phyloP scores from a whole-genome alignment of 1,140 invertebrate genomes.

The Cyphomyrmex costatus region DNA sequence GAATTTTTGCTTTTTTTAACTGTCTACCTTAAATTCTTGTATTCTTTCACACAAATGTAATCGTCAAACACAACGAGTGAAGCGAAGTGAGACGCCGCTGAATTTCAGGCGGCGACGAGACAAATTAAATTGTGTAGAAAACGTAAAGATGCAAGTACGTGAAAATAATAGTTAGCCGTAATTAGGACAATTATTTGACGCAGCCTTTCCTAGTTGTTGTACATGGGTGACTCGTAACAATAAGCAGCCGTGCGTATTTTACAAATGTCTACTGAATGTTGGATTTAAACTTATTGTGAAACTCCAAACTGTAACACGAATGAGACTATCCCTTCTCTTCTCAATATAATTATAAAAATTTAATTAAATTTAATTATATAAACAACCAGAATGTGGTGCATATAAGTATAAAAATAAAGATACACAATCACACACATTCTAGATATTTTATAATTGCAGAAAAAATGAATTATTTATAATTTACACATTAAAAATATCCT shows the following conservation, averaged over 20 bases:
- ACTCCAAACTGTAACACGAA: not conserved
- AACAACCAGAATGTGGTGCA: not conserved
- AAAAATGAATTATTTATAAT: not conserved
- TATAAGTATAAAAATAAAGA: not conserved
- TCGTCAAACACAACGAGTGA: constrained; percentile 8
- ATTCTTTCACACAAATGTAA: not conserved
- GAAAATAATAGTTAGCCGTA: constrained; percentile 23
- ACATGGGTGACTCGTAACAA: constrained; percentile 33
- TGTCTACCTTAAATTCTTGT: constrained; percentile 1
- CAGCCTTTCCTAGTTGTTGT: constrained; percentile 41
- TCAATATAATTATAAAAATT: not conserved
- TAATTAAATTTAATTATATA: too few species aligned
- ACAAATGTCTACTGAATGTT: not conserved
- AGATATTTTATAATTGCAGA: not conserved
- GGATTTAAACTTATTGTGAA: not conserved
- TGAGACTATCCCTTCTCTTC: not conserved
- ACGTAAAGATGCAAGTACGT: constrained; percentile 64
- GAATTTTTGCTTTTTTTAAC: not conserved
- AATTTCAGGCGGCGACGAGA: constrained; percentile 6
- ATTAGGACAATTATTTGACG: constrained; percentile 42
- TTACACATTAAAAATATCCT: not conserved
- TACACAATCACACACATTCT: not conserved
- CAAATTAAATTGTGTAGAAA: constrained; percentile 75
- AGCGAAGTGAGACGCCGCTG: not conserved
- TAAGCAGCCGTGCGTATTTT: constrained; percentile 35